phyloP scores from a whole-genome alignment of 2,888 invertebrate species.

The Shargacucullia verbasci region DNA sequence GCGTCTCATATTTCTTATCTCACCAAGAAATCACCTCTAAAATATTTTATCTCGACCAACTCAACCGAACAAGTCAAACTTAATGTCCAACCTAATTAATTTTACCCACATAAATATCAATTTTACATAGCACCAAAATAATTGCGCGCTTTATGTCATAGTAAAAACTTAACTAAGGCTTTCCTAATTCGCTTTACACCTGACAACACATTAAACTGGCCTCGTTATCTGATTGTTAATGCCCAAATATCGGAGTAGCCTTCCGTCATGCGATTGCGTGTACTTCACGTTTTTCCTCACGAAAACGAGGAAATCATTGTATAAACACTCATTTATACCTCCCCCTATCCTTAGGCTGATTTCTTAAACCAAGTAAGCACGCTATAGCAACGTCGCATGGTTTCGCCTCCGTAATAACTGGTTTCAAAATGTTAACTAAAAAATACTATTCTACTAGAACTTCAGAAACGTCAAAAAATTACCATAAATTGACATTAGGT shows the following conservation, averaged over 20 bases:
- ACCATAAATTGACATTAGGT: too few relatives aligned
- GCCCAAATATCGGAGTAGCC: slow-evolving; percentile 61
- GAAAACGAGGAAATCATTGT: slow-evolving; percentile 53
- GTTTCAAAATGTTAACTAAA: neutral
- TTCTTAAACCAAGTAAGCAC: slow-evolving; percentile 32
- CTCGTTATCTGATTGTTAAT: slow-evolving; percentile 64
- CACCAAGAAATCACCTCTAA: too few relatives aligned
- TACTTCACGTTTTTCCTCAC: slow-evolving; percentile 60
- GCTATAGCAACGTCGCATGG: slow-evolving; percentile 12
- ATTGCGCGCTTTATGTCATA: slow-evolving; percentile 9
- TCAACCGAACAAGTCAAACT: too few relatives aligned
- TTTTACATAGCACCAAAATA: slow-evolving; percentile 1
- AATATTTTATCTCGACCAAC: too few relatives aligned
- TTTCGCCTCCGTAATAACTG: neutral
- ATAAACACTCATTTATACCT: slow-evolving; percentile 58
- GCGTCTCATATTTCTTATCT: too few relatives aligned
- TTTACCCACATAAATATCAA: slow-evolving; percentile 1
- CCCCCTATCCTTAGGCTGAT: slow-evolving; percentile 36
- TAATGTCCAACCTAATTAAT: too few relatives aligned
- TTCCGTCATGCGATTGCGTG: slow-evolving; percentile 81
- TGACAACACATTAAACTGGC: slow-evolving; percentile 60
- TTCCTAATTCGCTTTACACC: slow-evolving; percentile 59
- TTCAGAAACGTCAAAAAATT: too few relatives aligned
- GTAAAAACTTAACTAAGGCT: slow-evolving; percentile 16
- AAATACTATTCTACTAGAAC: too few relatives aligned